Conservation (phyloP, 2,797 vertebrate species). For the Myripristis murdjan region DNA sequence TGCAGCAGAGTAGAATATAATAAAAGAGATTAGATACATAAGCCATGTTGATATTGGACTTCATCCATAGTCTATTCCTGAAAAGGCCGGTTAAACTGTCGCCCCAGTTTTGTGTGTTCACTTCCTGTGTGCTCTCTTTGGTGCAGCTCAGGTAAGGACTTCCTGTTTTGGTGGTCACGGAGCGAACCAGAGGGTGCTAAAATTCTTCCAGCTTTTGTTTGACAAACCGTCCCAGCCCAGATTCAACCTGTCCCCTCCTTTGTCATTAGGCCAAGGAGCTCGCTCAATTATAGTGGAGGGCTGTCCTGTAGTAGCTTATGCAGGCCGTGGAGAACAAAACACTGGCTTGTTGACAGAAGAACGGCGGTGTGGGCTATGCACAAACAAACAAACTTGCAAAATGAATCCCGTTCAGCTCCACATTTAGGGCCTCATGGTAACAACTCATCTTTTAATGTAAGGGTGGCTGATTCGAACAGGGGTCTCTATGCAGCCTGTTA, state of each 20-base stretch:
- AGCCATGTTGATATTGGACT: neutral
- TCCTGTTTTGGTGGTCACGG: constrained; percentile 76
- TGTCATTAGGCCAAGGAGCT: constrained; percentile 58
- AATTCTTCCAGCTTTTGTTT: constrained; percentile 81
- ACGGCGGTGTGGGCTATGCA: neutral
- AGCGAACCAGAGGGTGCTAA: constrained; percentile 70
- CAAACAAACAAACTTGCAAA: neutral
- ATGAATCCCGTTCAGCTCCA: neutral
- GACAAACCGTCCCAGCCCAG: constrained; percentile 70
- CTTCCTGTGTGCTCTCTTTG: constrained; percentile 42
- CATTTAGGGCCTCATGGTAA: neutral
- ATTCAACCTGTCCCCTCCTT: constrained; percentile 74
- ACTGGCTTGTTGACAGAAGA: constrained; percentile 26
- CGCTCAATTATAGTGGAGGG: constrained; percentile 53
- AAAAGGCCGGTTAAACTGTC: constrained; percentile 20
- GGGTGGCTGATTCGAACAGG: neutral
- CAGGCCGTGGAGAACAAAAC: constrained; percentile 36
- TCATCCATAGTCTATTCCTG: constrained; percentile 11
- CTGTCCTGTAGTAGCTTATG: constrained; percentile 18
- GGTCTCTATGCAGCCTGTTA: neutral
- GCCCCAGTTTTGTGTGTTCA: constrained; percentile 36
- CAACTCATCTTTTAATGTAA: neutral
- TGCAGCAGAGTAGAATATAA: neutral
- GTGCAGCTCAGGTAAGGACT: constrained; percentile 57
- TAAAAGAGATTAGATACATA: neutral